These are phyloP conservation scores for Apogon talboti DNA, from an alignment of 2,797 vertebrate species.

Conservation along the genomic window DNA sequence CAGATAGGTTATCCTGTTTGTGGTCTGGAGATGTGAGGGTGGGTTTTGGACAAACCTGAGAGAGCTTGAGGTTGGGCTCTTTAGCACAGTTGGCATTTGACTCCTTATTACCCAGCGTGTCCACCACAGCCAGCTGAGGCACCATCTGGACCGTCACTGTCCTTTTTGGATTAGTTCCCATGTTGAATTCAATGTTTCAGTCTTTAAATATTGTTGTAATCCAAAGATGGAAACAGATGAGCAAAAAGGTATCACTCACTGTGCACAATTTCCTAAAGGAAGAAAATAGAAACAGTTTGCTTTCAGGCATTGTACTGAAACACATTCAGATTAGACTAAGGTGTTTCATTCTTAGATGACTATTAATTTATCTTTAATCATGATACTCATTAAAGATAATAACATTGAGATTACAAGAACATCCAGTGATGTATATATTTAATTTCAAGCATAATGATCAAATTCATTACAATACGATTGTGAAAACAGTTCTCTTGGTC, in stretches of 20 bases:
- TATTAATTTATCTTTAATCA: constrained; percentile 4
- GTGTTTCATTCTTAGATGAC: not conserved
- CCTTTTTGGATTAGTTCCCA: constrained; percentile 94
- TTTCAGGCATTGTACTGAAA: constrained; percentile 10
- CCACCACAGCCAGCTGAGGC: constrained; percentile 80
- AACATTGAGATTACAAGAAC: not conserved
- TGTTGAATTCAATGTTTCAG: constrained; percentile 72
- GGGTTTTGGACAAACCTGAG: constrained; percentile 79
- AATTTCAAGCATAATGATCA: not conserved
- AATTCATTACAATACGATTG: not conserved
- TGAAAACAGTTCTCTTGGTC: not conserved
- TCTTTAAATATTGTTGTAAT: constrained; percentile 63
- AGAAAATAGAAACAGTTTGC: constrained; percentile 54
- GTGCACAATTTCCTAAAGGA: constrained; percentile 61
- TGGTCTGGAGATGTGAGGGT: constrained; percentile 29
- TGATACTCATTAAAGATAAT: not conserved
- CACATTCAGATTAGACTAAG: constrained; percentile 13
- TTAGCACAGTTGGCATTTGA: constrained; percentile 77
- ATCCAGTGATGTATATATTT: not conserved
- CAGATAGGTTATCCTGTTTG: constrained; percentile 60
- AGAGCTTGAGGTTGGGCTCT: constrained; percentile 66
- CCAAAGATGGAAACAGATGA: constrained; percentile 62
- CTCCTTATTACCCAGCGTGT: constrained; percentile 79
- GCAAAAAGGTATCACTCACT: constrained; percentile 25
- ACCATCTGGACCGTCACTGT: constrained; percentile 87